phyloP scores from a whole-genome alignment of 2,888 invertebrate species.

The Lamellibrachia columna region DNA sequence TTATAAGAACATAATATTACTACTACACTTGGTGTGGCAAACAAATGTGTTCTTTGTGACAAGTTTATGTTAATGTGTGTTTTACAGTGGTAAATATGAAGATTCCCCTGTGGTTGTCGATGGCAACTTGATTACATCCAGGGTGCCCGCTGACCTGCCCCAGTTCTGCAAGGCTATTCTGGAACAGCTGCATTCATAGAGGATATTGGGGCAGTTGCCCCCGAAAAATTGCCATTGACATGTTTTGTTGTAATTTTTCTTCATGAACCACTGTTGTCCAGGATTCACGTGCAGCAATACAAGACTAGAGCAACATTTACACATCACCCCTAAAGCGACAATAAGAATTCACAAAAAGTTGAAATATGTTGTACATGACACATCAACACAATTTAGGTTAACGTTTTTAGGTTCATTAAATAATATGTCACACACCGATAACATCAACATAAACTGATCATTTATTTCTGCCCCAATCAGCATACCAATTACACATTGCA shows the following conservation, averaged over 20 bases:
- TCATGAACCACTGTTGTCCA: no score
- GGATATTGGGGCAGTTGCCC: neutral
- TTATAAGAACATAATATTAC: neutral
- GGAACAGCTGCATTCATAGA: slow-evolving; percentile 34
- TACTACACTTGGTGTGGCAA: neutral
- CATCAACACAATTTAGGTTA: no score
- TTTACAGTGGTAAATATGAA: slow-evolving; percentile 49
- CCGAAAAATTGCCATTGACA: neutral
- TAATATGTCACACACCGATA: neutral
- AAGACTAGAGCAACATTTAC: neutral
- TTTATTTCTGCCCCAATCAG: neutral
- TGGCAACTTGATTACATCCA: slow-evolving; percentile 54
- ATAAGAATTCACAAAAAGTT: neutral
- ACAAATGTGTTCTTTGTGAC: neutral
- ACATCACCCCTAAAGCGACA: neutral
- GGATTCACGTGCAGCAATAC: neutral
- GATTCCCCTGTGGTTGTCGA: slow-evolving; percentile 56
- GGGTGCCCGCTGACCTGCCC: slow-evolving; percentile 54
- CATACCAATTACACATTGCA: neutral
- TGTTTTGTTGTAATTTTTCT: neutral
- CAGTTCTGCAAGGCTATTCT: slow-evolving; percentile 56
- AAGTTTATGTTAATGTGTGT: neutral
- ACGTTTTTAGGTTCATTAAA: neutral
- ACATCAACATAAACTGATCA: slow-evolving; percentile 3
- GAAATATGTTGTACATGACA: no score